phyloP scores from a whole-genome alignment of 2,888 invertebrate genomes.

The Apodemia hepburni region DNA sequence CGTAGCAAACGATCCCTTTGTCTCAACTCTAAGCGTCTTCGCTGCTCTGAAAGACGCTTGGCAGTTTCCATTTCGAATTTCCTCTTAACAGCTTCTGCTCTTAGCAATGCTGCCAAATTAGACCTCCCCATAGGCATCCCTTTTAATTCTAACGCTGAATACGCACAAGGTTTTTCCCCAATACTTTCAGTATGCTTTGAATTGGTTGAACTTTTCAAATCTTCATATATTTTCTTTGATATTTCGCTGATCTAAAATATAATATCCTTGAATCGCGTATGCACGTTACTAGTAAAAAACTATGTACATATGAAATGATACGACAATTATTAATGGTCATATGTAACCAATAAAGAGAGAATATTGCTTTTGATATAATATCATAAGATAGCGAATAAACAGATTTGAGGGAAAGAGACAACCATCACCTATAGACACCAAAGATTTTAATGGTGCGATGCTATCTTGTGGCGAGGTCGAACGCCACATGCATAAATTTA shows the following conservation, averaged over 20 bases:
- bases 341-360: too few relatives aligned
- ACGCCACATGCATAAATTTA: too few relatives aligned
- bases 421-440: too few relatives aligned
- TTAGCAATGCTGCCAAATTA: slow-evolving; percentile 84
- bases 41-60: slow-evolving; percentile 79
- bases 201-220: slow-evolving; percentile 54
- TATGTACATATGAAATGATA: too few relatives aligned
- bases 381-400: too few relatives aligned
- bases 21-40: slow-evolving; percentile 77
- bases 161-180: slow-evolving; percentile 58
- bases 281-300: too few relatives aligned
- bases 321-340: too few relatives aligned
- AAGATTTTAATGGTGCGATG: too few relatives aligned
- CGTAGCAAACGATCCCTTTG: slow-evolving; percentile 81
- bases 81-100: slow-evolving; percentile 81
- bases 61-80: slow-evolving; percentile 83
- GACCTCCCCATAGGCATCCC: slow-evolving; percentile 67
- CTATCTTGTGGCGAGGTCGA: too few relatives aligned
- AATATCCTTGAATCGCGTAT: too few relatives aligned
- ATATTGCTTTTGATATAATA: too few relatives aligned
- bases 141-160: slow-evolving; percentile 66
- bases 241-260: slow-evolving; percentile 56
- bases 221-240: slow-evolving; percentile 58
- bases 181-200: slow-evolving; percentile 40
- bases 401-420: too few relatives aligned